Evolutionary conservation across 2,797 vertebrate genomes (phyloP).

Genomic region (Enteromius paludinosus): DNA sequence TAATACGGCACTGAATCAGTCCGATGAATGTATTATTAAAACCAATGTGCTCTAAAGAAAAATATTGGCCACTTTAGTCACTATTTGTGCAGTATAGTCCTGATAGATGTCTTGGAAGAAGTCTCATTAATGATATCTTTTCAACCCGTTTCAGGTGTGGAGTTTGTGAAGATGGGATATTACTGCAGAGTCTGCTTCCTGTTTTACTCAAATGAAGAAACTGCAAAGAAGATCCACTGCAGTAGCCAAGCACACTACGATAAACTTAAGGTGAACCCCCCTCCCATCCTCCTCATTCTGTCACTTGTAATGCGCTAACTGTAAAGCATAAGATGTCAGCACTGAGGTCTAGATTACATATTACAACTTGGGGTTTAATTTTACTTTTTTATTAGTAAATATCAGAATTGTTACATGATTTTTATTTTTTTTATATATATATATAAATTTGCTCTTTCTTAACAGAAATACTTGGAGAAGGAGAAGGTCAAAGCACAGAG

Average conservation of each 20-base stretch:
- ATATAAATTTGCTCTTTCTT: constrained; percentile 24
- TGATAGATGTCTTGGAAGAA: background rate
- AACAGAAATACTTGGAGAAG: constrained; percentile 80
- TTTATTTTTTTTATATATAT: background rate
- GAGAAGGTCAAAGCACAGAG: constrained; percentile 69
- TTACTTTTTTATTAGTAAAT: background rate
- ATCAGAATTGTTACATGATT: background rate
- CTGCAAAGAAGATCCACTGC: constrained; percentile 94
- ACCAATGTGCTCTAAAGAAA: background rate
- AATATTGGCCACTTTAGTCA: background rate
- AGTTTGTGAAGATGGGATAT: constrained; percentile 95
- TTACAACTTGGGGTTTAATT: background rate
- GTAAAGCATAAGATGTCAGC: background rate
- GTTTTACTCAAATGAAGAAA: constrained; percentile 96
- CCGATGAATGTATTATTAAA: too few relatives aligned
- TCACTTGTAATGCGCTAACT: background rate
- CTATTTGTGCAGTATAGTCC: background rate
- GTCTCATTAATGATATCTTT: constrained; percentile 44
- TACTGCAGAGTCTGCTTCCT: constrained; percentile 97
- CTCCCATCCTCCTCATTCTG: background rate
- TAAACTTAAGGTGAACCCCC: constrained; percentile 87
- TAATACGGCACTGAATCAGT: background rate
- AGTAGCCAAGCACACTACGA: constrained; percentile 93
- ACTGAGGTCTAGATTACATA: background rate
- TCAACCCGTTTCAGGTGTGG: constrained; percentile 82